Evolutionary conservation across 1,140 invertebrate genomes (phyloP).

Genomic region (Anoplolepis gracilipes): DNA sequence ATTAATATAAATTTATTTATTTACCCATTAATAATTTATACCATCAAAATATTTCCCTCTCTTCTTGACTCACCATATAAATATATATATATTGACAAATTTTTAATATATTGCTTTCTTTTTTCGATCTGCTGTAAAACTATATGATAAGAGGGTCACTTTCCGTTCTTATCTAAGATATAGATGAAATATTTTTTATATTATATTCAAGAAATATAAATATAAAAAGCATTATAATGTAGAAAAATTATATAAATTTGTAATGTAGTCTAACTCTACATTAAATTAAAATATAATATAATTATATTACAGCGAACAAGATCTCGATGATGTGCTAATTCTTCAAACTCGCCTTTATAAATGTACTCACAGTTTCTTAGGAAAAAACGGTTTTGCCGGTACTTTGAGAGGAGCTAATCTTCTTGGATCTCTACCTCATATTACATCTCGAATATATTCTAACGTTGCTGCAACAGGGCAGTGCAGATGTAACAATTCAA

Average conservation of each 20-base stretch:
- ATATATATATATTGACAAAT: background rate
- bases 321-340: conserved; percentile 89
- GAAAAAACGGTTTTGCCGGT: conserved; percentile 84
- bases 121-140: background rate
- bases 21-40: no score
- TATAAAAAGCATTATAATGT: background rate
- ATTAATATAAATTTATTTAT: no score
- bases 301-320: conserved; percentile 86
- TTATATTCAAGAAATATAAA: background rate
- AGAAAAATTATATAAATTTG: background rate
- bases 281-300: background rate
- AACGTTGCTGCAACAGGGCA: conserved; percentile 81
- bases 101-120: background rate
- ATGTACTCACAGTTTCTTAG: conserved; percentile 89
- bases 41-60: no score
- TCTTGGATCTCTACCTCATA: conserved; percentile 84
- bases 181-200: background rate
- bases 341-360: conserved; percentile 89
- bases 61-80: no score
- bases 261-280: background rate
- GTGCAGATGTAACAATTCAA: conserved; percentile 82
- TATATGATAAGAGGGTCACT: background rate
- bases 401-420: conserved; percentile 82
- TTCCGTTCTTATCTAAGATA: conserved; percentile 21
- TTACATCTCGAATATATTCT: conserved; percentile 83